Evolutionary conservation across 2,113 vertebrate species (phyloP), one percentile per base, ranked within the genome.

Genomic region (Chaenocephalus aceratus): DNA sequence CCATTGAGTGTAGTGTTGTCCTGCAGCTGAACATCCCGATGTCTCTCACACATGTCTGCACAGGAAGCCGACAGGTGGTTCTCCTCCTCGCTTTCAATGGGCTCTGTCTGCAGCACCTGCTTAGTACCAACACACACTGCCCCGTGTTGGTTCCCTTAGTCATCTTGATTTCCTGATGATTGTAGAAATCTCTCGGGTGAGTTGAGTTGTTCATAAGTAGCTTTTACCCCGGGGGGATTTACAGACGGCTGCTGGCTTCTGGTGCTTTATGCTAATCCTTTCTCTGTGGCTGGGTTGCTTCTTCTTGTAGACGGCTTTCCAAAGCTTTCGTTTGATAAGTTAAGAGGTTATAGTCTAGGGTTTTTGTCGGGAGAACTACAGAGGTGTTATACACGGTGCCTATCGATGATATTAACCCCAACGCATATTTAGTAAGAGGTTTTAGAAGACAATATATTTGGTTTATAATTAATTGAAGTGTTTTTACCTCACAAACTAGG

Each of bases 181-280:
- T 83, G 71, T 72, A 71, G 54, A 86, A 85, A 63, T 77, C 57
- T 80, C 56, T 52, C 61, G 60, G 62, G 78, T 80, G 88, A 84
- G 73, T 76, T 80, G 77, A 81, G 57, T 83, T 79, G 15, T 78
- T 44, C 26, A 21, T 15, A 62, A 77, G 63, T 70, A 70, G 49
- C 44, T 57, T 8, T 48, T 3, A n/a, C 4, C 58, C 67, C 45
- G 41, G 10, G 75, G 78, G 30, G 61, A 23, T 72, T 78, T 62
- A 48, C 51, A 63, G 57, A 46, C 44, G 21, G 34, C 36, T 70
- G 26, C 36, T 81, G n/a, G 7, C 36, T 7, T 41, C 41, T 70
- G 41, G 54, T 64, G 21, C 21, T 54, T 63, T 79, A 63, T 21
- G 23, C 21, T 62, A 14, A 65, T 63, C 9, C 51, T 77, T 75